Evolutionary conservation across 2,797 vertebrate species (phyloP).

Genomic region (Okamejei kenojei): DNA sequence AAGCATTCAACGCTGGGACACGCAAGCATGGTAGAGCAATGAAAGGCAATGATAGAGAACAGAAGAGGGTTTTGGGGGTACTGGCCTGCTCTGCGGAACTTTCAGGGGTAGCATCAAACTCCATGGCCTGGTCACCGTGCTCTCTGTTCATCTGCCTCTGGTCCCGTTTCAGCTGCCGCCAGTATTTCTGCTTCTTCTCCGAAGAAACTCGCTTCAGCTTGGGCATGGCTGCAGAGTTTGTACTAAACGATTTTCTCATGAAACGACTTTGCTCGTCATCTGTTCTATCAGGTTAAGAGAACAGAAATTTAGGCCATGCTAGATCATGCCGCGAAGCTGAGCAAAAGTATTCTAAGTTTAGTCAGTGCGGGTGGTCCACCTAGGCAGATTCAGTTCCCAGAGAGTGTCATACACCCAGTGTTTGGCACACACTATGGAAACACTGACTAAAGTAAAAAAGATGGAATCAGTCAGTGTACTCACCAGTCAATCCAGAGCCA

Average conservation of each 20-base stretch:
- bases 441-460: conserved; percentile 35
- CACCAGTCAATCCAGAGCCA: conserved; percentile 14
- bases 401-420: background rate
- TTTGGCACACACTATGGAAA: background rate
- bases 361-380: conserved; percentile 25
- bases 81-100: conserved; percentile 35
- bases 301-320: conserved; percentile 20
- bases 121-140: conserved; percentile 34
- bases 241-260: conserved; percentile 15
- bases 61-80: conserved; percentile 16
- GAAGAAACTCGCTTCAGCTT: conserved; percentile 32
- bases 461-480: conserved; percentile 29
- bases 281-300: conserved; percentile 23
- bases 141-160: conserved; percentile 37
- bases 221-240: conserved; percentile 35
- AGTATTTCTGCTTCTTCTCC: conserved; percentile 36
- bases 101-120: conserved; percentile 19
- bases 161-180: conserved; percentile 31
- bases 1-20: conserved; percentile 26
- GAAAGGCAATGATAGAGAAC: conserved; percentile 25
- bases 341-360: conserved; percentile 36
- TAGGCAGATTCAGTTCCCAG: conserved; percentile 30
- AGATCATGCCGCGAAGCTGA: conserved; percentile 13
- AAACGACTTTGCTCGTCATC: conserved; percentile 9
- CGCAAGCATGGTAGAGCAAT: conserved; percentile 13